phyloP scores from a whole-genome alignment of 2,113 vertebrate species.

The Zosterops borbonicus region DNA sequence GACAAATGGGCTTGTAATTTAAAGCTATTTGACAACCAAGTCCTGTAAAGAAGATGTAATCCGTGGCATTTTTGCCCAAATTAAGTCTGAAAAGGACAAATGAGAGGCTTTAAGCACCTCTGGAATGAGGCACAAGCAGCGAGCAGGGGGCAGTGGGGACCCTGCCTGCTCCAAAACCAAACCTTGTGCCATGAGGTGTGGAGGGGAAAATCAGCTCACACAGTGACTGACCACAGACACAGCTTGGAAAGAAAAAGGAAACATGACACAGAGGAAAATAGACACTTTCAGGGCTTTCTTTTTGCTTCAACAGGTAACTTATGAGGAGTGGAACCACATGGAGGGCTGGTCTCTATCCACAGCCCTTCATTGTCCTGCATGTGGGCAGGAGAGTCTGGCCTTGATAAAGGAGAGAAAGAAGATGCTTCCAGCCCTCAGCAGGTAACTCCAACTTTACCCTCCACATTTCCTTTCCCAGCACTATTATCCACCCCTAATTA shows the following conservation, averaged over 20 bases:
- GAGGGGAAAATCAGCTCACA: background rate
- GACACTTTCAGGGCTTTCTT: background rate
- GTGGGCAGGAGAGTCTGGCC: background rate
- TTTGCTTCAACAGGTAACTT: background rate
- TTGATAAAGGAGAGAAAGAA: background rate
- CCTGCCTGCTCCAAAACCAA: background rate
- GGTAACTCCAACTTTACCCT: background rate
- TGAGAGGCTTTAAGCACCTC: background rate
- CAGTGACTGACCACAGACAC: background rate
- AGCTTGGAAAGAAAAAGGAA: background rate
- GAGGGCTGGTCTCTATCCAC: accelerated
- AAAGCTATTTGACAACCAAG: background rate
- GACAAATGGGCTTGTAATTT: background rate
- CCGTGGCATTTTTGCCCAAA: background rate
- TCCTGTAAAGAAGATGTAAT: background rate
- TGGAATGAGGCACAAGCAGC: background rate
- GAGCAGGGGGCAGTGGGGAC: background rate
- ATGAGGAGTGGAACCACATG: background rate
- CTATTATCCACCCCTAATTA: background rate
- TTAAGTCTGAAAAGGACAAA: background rate
- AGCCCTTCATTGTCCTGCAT: accelerated
- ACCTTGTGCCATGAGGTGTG: accelerated
- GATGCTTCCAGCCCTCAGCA: background rate
- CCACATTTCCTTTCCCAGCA: background rate
- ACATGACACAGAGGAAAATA: accelerated